Evolutionary conservation across 2,113 vertebrate genomes (phyloP), one percentile per base, ranked within the genome.

Genomic region (Eulemur macaco): DNA sequence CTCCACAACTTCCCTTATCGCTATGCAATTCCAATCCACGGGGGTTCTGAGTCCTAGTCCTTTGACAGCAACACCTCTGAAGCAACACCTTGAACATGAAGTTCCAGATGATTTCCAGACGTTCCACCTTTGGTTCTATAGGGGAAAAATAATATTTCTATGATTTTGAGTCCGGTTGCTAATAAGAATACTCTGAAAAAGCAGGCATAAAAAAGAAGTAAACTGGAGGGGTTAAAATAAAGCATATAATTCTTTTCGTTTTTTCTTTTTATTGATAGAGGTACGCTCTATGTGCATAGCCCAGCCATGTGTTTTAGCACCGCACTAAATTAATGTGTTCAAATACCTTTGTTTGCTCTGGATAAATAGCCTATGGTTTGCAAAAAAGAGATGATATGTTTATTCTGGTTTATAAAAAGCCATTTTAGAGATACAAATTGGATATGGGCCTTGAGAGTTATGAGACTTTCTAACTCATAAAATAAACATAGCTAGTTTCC

Each of bases 401-500:
- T 97, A 97, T 90, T 96, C 17, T 91, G 73, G 85, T 97, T 98
- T 97, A 56, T 96, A 93, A 98, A 97, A 95, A 95, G 52, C 64
- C 47, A 92, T 56, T 82, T 98, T 96, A 97, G 81, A 97, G 96
- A 97, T 87, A 85, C 42, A 98, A 98, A 93, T 98, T 95, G 87
- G 96, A 95, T 86, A 94, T 64, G 50, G 52, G 20, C 77, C 63
- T 92, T 95, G 34, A 97, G 97, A 98, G 94, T 98, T 96, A 98
- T 86, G 89, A 90, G 92, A 77, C 56, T 91, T 97, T 83, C 91
- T 96, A 89, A 94, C 56, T 97, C 92, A 96, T 98, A 97, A 98
- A 97, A 98, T 97, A 98, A 98, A 98, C 93, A 97, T 97, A 93
- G 10, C 42, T 96, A 7, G 6, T 97, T 98, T 98, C 88, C 95